Evolutionary conservation across 2,888 invertebrate species (phyloP), one percentile per base, ranked within the genome.

Genomic region (Metacarcinus magister): DNA sequence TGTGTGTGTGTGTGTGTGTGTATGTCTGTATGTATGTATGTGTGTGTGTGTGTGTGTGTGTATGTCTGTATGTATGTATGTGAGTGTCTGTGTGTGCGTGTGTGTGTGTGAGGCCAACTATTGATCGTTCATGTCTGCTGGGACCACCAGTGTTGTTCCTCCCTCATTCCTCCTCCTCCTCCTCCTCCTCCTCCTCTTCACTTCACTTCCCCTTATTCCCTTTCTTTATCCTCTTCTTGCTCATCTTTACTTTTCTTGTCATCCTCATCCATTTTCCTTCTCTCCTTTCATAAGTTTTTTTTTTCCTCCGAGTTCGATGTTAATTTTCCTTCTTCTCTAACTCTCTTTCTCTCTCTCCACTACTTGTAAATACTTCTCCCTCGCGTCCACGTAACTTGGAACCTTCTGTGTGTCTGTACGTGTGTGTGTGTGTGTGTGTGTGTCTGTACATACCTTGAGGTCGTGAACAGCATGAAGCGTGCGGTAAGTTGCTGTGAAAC

Each of bases 101-200:
- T 82, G 82, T 82, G 82, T 82, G 82, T 82, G 75, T 60, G 93
- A 93, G 93, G 60, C 93, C 60, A 93, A 75, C 93, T 93, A 93
- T 93, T 93, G 93, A 93, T 93, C 93, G 67, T 44, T 60, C 75
- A 19, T 67, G 67, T 67, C 93, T 44, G 93, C 60, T 44, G 23
- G 67, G 43, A 43, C 93, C 93, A 93, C 60, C 75, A 67, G 93
- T 82, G 82, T 82, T 82, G 82, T 82, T 82, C 82, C 82, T 82
- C 82, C 82, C 10, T 32, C 82, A 67, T 67, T 82, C 82, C 82
- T 82, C 82, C 82, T 82, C 82, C 82, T 82, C 82, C 82, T 82
- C 82, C 32, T 82, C 82, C 82, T 82, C 82, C 82, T 82, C 28
- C 82, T 82, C 32, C 32, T 23, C 32, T 13, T 75, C 39, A 32